Evolutionary conservation across 2,888 invertebrate species (phyloP).

Genomic region (Bruchidius siliquastri): DNA sequence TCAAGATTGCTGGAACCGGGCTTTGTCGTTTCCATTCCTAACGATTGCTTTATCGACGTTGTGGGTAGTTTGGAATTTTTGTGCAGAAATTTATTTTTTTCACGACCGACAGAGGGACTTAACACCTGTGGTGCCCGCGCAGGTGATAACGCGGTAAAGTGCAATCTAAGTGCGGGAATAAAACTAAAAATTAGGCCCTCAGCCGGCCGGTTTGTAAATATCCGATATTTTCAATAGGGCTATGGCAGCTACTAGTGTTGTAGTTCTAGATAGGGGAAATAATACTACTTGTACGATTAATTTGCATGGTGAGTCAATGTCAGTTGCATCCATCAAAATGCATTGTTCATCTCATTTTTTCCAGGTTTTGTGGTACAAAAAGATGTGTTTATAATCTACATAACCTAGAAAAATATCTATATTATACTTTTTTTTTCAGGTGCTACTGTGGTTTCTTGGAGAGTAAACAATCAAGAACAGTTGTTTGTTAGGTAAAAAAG

Average conservation of each 20-base stretch:
- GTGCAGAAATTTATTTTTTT: constrained; percentile 29
- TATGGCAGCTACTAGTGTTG: constrained; percentile 85
- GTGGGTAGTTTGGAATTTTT: constrained; percentile 15
- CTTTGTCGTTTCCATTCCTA: constrained; percentile 27
- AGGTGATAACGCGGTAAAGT: constrained; percentile 41
- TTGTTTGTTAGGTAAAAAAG: constrained; percentile 85
- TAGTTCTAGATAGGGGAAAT: constrained; percentile 91
- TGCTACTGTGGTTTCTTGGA: constrained; percentile 94
- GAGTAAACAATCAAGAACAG: constrained; percentile 93
- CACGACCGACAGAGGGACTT: constrained; percentile 44
- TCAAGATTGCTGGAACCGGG: constrained; percentile 33
- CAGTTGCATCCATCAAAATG: background rate
- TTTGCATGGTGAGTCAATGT: constrained; percentile 75
- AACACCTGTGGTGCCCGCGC: constrained; percentile 43
- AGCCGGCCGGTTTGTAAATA: constrained; percentile 43
- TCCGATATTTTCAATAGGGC: constrained; percentile 21
- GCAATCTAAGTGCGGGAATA: constrained; percentile 34
- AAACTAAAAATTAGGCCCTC: constrained; percentile 34
- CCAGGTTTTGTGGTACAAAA: background rate
- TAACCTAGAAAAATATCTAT: constrained; percentile 30
- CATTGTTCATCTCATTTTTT: background rate
- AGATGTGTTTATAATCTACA: constrained; percentile 29
- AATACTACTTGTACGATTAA: constrained; percentile 96
- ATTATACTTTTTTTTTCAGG: constrained; percentile 57
- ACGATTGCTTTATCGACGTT: constrained; percentile 16